These are phyloP conservation scores for Monarcha castaneiventris DNA, from an alignment of 2,113 vertebrate species.

Conservation along the genomic window DNA sequence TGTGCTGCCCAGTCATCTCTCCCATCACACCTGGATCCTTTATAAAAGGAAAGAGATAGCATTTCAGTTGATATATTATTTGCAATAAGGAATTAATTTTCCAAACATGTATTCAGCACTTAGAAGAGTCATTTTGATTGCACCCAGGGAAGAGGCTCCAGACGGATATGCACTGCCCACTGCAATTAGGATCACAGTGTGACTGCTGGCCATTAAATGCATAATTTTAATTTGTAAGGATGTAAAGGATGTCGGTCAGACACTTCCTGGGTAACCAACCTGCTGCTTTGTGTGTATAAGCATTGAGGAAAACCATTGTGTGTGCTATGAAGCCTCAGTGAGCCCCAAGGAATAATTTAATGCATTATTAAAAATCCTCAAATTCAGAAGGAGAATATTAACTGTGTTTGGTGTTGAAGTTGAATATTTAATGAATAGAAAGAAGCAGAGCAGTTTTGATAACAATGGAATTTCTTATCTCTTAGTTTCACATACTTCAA, in stretches of 20 bases:
- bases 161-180: not conserved
- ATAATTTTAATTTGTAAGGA: not conserved
- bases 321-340: not conserved
- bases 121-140: not conserved
- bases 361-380: slow-evolving; percentile 26
- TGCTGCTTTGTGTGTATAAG: not conserved
- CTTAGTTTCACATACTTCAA: not conserved
- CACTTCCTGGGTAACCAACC: not conserved
- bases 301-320: not conserved
- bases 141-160: not conserved
- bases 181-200: not conserved
- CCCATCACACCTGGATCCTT: not conserved
- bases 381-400: slow-evolving; percentile 11
- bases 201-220: not conserved
- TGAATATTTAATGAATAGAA: not conserved
- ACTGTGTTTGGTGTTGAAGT: not conserved
- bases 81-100: not conserved
- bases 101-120: not conserved
- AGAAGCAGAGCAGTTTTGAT: not conserved
- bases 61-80: not conserved
- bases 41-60: not conserved
- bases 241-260: not conserved
- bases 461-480: not conserved
- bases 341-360: slow-evolving; percentile 28
- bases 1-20: not conserved